Evolutionary conservation across 2,113 vertebrate species (phyloP).

Genomic region (Microtus montanus): DNA sequence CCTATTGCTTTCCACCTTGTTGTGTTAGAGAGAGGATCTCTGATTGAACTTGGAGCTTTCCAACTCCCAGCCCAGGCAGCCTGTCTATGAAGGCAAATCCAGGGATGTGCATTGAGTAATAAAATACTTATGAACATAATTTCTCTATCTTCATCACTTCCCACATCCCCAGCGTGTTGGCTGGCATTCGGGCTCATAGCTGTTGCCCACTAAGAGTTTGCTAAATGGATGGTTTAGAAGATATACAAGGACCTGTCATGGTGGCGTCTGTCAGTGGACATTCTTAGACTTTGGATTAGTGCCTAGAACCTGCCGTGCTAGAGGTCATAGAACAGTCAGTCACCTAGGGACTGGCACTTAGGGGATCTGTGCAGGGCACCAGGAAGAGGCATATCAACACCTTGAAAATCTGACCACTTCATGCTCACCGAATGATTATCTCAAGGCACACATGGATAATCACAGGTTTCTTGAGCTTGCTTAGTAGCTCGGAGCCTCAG

Average conservation of each 20-base stretch:
- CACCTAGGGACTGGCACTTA: background rate
- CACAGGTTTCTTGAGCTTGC: background rate
- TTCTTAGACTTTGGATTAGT: background rate
- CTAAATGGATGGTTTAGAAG: background rate
- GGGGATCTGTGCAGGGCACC: too few relatives aligned
- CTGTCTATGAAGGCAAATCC: background rate
- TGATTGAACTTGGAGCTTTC: background rate
- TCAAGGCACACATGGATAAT: background rate
- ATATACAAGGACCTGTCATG: accelerated
- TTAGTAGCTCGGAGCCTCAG: background rate
- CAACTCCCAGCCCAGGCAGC: background rate
- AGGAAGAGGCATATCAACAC: too few relatives aligned
- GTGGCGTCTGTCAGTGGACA: background rate
- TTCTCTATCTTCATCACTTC: background rate
- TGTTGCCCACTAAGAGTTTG: background rate
- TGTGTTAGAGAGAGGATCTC: background rate
- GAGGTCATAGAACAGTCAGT: background rate
- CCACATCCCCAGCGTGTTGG: background rate
- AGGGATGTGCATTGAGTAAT: background rate
- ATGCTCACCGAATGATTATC: background rate
- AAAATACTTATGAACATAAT: background rate
- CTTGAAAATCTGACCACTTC: background rate
- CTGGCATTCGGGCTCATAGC: too few relatives aligned
- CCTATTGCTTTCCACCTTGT: background rate
- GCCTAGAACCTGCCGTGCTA: background rate